These are phyloP conservation scores for Premnoplex brunnescens DNA, from an alignment of 2,797 vertebrate genomes.

Conservation along the genomic window DNA sequence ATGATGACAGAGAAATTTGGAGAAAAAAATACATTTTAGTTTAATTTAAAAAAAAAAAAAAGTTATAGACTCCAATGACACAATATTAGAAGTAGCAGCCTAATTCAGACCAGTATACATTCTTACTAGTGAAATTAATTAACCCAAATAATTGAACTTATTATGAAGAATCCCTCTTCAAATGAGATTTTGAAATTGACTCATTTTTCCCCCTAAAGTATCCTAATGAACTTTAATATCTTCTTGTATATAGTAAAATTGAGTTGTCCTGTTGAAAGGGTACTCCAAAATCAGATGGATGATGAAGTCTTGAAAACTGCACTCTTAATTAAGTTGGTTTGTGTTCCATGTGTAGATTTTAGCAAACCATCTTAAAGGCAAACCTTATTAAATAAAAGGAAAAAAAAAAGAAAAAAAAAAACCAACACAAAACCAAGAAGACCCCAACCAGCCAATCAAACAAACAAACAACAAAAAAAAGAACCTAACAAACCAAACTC, in stretches of 20 bases:
- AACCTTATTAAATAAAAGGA: neutral
- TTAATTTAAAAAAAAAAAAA: neutral
- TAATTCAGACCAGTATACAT: neutral
- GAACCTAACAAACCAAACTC: rapidly evolving
- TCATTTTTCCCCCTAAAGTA: rapidly evolving
- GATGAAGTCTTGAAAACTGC: neutral
- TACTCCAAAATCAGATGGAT: neutral
- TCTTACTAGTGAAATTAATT: neutral
- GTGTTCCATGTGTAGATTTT: neutral
- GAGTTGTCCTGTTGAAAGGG: neutral
- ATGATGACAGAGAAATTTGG: neutral
- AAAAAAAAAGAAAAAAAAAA: too few relatives aligned
- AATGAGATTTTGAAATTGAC: neutral
- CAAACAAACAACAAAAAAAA: neutral
- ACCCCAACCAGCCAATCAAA: neutral
- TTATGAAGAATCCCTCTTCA: neutral
- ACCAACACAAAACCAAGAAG: too few relatives aligned
- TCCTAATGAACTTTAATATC: neutral
- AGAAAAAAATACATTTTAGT: neutral
- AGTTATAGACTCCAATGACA: neutral
- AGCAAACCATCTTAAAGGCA: neutral
- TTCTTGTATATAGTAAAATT: neutral
- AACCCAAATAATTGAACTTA: neutral
- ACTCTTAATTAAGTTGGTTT: neutral
- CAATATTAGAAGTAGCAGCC: neutral